Conservation (phyloP, 2,113 vertebrate species). For the Gasterosteus nipponicus region DNA sequence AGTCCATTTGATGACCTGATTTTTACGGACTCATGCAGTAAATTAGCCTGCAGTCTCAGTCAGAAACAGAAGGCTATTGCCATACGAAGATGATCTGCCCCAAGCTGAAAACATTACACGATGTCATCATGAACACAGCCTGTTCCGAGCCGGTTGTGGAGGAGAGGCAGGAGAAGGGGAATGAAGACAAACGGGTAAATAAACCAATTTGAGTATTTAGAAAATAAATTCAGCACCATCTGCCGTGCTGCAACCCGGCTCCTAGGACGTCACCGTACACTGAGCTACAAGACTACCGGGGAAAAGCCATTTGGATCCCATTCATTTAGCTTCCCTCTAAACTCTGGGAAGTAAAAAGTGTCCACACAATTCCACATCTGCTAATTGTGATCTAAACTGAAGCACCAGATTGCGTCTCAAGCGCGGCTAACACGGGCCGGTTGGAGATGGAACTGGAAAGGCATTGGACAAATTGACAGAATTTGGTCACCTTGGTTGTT, state of each 20-base stretch:
- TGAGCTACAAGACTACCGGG: constrained; percentile 69
- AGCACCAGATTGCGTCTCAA: constrained; percentile 69
- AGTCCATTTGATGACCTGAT: constrained; percentile 61
- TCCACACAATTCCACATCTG: constrained; percentile 79
- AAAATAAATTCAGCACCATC: constrained; percentile 79
- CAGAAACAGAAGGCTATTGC: constrained; percentile 73
- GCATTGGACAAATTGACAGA: constrained; percentile 39
- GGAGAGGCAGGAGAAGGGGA: constrained; percentile 31
- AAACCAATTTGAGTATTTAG: constrained; percentile 79
- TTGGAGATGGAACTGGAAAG: constrained; percentile 48
- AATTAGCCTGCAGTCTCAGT: constrained; percentile 65
- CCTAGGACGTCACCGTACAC: constrained; percentile 74
- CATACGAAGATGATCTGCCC: constrained; percentile 78
- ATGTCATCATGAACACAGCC: constrained; percentile 70
- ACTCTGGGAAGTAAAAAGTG: constrained; percentile 74
- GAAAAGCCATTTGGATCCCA: constrained; percentile 68
- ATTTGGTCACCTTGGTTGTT: constrained; percentile 84
- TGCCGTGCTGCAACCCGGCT: constrained; percentile 65
- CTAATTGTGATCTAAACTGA: constrained; percentile 74
- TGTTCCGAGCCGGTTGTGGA: constrained; percentile 59
- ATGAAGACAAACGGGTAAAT: constrained; percentile 61
- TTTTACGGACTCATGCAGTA: constrained; percentile 57
- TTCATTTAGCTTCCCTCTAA: constrained; percentile 78
- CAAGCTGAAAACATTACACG: constrained; percentile 78
- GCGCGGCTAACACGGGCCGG: constrained; percentile 45